Base-by-base conservation (phyloP, 1,140 invertebrate species). In the Platorchestia sp. region DNA sequence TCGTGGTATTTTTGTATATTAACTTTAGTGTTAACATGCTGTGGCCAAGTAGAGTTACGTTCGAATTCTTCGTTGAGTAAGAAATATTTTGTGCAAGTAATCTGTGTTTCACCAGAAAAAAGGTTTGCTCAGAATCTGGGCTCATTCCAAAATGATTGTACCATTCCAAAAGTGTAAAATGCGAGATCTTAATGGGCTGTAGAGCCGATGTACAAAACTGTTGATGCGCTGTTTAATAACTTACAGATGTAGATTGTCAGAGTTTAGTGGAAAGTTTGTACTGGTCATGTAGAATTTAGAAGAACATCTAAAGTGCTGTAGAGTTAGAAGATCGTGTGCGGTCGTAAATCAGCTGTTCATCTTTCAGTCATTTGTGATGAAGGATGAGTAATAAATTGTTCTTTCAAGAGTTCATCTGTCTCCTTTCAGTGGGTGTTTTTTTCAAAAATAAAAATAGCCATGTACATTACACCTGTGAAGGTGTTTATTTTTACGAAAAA, bases 1-100 rank as follows among this genome's bases (percentile, higher is more conserved):
- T 93, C 91, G 91, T 93, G 91, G 91, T 93, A 93, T 93, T 93
- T 93, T 93, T 93, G 91, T 44, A 93, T 16, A 44, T 45, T 93
- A 45, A 6, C n/a, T 93, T 36, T 89, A 89, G 43, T 44, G 27
- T 14, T 43, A 42, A 89, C 87, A 44, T 75, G 47, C 47, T 51
- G 59, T 22, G 59, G 59, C 59, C 59, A 75, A 75, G 59, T 75
- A 75, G 59, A 14, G 59, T 75, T 75, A 75, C 47, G 19, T 75
- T 75, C 36, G 59, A 27, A 75, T 75, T 75, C 59, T 75, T 10
- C 36, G 59, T 75, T n/a, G 14, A 75, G 10, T 3, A 22, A 75
- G 27, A 36, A 75, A 75, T 75, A 75, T 75, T 36, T 75, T 75
- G 14, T 3, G 59, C 27, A 27, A 22, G 59, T 75, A 75, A 75